These are phyloP conservation scores for Nylanderia fulva DNA, from an alignment of 1,140 invertebrate species.

Conservation along the genomic window DNA sequence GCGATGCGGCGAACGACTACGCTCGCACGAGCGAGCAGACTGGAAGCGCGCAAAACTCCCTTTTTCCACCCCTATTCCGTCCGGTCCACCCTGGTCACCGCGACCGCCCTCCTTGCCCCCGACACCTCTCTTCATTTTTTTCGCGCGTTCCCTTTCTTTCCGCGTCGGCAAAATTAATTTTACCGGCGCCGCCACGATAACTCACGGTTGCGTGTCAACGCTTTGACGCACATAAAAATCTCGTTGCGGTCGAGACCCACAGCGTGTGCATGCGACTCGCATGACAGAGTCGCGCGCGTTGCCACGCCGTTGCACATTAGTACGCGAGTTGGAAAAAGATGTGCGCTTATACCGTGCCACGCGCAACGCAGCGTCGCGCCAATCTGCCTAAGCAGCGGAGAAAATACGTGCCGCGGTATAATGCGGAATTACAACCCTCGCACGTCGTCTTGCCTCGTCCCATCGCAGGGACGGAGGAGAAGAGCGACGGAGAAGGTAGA, in stretches of 20 bases:
- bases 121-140: slow-evolving; percentile 26
- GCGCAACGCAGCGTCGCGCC: background rate
- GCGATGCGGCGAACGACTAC: slow-evolving; percentile 53
- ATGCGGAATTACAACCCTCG: slow-evolving; percentile 39
- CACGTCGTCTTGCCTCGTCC: slow-evolving; percentile 24
- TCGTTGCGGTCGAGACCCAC: slow-evolving; percentile 64
- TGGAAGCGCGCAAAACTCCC: slow-evolving; percentile 44
- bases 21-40: slow-evolving; percentile 43
- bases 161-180: slow-evolving; percentile 74
- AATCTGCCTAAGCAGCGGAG: background rate
- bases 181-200: slow-evolving; percentile 71
- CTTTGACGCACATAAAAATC: slow-evolving; percentile 78
- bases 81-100: background rate
- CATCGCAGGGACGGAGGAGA: background rate
- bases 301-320: slow-evolving; percentile 3
- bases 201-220: slow-evolving; percentile 73
- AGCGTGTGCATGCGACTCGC: slow-evolving; percentile 53
- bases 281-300: slow-evolving; percentile 28
- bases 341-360: slow-evolving; percentile 17
- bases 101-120: background rate
- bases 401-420: slow-evolving; percentile 51
- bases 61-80: background rate
- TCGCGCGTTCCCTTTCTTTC: slow-evolving; percentile 59
- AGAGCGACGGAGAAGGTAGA: background rate
- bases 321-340: slow-evolving; percentile 18